These are phyloP conservation scores for Picathartes gymnocephalus DNA, from an alignment of 2,113 vertebrate genomes.

Conservation along the genomic window DNA sequence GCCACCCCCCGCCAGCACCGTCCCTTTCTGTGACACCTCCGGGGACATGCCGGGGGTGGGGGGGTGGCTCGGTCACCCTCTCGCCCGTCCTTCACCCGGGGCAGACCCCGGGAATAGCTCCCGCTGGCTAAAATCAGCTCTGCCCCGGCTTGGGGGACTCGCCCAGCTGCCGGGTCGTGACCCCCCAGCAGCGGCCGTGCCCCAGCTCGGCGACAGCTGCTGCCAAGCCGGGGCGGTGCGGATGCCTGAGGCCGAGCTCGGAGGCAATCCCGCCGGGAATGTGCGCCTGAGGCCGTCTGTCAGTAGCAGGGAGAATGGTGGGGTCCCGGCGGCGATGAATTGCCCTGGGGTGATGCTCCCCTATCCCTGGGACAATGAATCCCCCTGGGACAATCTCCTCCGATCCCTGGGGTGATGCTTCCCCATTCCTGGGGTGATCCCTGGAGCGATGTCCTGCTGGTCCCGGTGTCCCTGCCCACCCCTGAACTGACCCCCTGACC, in stretches of 20 bases:
- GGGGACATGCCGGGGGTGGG: rapidly evolving
- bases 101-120: background rate
- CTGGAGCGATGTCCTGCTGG: background rate
- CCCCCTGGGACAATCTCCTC: background rate
- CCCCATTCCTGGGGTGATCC: background rate
- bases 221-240: background rate
- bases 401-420: background rate
- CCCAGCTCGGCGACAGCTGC: background rate
- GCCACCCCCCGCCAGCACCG: background rate
- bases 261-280: background rate
- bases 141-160: background rate
- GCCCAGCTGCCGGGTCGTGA: background rate
- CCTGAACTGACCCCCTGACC: background rate
- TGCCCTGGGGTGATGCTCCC: background rate
- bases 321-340: background rate
- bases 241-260: background rate
- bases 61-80: background rate
- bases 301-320: background rate
- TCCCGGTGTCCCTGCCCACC: background rate
- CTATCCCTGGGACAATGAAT: background rate
- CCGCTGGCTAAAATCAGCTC: background rate
- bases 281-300: background rate
- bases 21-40: background rate
- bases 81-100: background rate
- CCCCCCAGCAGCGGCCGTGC: background rate